phyloP scores from a whole-genome alignment of 1,140 invertebrate genomes.

The Cydia pomonella region DNA sequence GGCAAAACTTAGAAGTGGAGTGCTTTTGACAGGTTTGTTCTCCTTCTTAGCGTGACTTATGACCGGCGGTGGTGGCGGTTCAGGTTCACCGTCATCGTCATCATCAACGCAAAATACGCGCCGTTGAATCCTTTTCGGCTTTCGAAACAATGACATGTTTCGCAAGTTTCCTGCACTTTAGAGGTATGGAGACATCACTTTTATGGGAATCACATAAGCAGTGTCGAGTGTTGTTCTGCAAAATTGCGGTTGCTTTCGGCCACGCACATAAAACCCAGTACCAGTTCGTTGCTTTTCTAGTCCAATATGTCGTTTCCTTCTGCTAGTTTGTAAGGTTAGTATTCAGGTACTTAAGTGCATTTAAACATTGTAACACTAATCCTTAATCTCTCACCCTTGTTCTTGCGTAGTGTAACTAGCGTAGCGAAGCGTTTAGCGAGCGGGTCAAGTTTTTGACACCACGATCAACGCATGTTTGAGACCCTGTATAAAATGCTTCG shows the following conservation, averaged over 20 bases:
- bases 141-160: slow-evolving; percentile 91
- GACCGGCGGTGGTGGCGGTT: slow-evolving; percentile 64
- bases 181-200: not conserved
- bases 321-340: not conserved
- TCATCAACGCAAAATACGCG: slow-evolving; percentile 89
- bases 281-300: not conserved
- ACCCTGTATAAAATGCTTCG: not conserved
- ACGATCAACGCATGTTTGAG: not conserved
- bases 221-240: not conserved
- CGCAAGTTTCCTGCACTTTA: not conserved
- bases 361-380: not conserved
- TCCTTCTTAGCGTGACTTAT: slow-evolving; percentile 69
- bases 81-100: slow-evolving; percentile 84
- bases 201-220: not conserved
- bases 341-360: not conserved
- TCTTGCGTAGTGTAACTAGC: not conserved
- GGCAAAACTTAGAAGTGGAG: slow-evolving; percentile 89
- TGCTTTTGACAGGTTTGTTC: slow-evolving; percentile 81
- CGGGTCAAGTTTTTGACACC: not conserved
- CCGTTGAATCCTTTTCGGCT: slow-evolving; percentile 91
- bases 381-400: not conserved
- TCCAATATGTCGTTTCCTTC: not conserved
- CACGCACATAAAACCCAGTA: not conserved
- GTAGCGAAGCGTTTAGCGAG: not conserved
- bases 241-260: not conserved